Evolutionary conservation across 2,113 vertebrate species (phyloP).

Genomic region (Trichomycterus rosablanca): DNA sequence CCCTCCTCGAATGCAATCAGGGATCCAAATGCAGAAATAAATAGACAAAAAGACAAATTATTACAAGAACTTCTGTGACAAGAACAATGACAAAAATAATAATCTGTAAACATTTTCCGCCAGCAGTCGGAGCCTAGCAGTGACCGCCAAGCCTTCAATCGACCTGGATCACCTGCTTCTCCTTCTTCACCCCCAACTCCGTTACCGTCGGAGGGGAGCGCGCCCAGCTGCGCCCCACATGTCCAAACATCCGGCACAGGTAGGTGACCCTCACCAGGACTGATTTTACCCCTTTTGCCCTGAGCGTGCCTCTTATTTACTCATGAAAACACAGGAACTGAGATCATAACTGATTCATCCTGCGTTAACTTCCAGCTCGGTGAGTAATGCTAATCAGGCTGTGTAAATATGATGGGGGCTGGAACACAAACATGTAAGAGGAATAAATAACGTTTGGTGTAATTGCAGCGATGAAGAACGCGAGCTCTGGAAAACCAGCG

Average conservation of each 20-base stretch:
- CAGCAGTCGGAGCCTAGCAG: constrained; percentile 65
- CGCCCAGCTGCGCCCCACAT: constrained; percentile 44
- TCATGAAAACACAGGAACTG: constrained; percentile 31
- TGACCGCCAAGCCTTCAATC: no score
- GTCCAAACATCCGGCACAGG: constrained; percentile 59
- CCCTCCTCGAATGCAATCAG: no score
- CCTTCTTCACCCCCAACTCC: constrained; percentile 23
- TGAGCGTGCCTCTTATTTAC: neutral
- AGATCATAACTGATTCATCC: constrained; percentile 36
- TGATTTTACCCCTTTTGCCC: neutral
- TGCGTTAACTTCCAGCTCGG: constrained; percentile 19
- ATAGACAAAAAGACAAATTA: no score
- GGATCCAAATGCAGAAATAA: no score
- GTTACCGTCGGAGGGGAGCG: constrained; percentile 26
- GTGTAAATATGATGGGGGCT: constrained; percentile 42
- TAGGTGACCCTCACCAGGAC: constrained; percentile 43
- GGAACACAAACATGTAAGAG: constrained; percentile 39
- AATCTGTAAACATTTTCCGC: neutral
- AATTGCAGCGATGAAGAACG: constrained; percentile 45
- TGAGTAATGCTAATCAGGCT: constrained; percentile 45
- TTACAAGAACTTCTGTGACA: no score
- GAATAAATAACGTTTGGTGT: constrained; percentile 35
- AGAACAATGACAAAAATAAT: no score
- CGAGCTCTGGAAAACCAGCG: constrained; percentile 26
- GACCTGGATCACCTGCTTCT: constrained; percentile 25